These are phyloP conservation scores for Syngnathus typhle DNA, from an alignment of 2,113 vertebrate genomes.

Conservation along the genomic window DNA sequence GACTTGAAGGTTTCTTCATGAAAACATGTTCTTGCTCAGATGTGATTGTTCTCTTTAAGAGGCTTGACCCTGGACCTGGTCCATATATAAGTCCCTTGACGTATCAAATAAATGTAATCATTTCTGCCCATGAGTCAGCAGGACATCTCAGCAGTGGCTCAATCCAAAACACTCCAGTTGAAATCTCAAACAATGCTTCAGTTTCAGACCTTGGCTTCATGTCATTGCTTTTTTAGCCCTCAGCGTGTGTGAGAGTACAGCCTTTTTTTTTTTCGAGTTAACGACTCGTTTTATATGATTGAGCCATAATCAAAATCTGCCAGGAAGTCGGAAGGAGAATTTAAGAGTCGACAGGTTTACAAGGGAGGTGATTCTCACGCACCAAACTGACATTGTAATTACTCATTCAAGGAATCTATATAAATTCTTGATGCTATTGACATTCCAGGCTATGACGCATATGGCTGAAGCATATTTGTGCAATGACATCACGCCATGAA, in stretches of 20 bases:
- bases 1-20: background rate
- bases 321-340: no score
- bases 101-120: constrained; percentile 1
- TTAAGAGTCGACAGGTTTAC: no score
- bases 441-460: constrained; percentile 30
- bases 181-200: background rate
- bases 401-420: no score
- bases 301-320: background rate
- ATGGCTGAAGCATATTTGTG: constrained; percentile 43
- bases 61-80: background rate
- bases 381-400: no score
- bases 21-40: background rate
- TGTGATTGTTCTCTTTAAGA: background rate
- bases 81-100: background rate
- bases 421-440: background rate
- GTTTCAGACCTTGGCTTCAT: background rate
- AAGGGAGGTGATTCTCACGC: no score
- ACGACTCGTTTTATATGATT: background rate
- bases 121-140: background rate
- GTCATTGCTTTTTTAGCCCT: background rate
- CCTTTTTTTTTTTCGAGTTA: background rate
- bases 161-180: background rate
- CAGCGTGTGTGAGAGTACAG: background rate
- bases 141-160: background rate
- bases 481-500: constrained; percentile 44